phyloP scores from a whole-genome alignment of 1,140 invertebrate genomes.

The Drosophila setifemur region DNA sequence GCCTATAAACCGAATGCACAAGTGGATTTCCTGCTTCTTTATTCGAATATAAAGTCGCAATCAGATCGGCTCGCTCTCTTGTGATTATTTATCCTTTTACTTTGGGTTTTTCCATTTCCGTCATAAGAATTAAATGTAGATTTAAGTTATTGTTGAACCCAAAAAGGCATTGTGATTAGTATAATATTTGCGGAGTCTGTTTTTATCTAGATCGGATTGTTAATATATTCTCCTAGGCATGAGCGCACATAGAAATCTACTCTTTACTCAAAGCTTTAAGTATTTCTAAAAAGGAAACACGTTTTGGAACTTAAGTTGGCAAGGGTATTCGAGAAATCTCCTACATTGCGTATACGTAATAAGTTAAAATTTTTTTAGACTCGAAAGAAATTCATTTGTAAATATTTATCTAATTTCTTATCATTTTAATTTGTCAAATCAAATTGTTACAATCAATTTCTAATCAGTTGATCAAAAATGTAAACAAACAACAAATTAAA shows the following conservation, averaged over 20 bases:
- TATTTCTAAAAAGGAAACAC: too few species aligned
- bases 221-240: neutral
- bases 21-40: constrained; percentile 37
- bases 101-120: constrained; percentile 31
- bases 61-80: too few species aligned
- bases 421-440: neutral
- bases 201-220: neutral
- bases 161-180: neutral
- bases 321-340: neutral
- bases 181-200: constrained; percentile 11
- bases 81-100: neutral
- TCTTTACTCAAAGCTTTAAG: too few species aligned
- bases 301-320: neutral
- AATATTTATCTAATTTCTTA: neutral
- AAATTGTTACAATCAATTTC: neutral
- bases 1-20: neutral
- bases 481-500: neutral
- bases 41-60: constrained; percentile 11
- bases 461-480: neutral
- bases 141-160: neutral
- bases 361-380: neutral
- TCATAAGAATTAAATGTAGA: constrained; percentile 14
- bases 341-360: neutral
- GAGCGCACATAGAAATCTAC: neutral
- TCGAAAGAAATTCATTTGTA: neutral